phyloP scores from a whole-genome alignment of 2,888 invertebrate genomes.

The Stramonita haemastoma region DNA sequence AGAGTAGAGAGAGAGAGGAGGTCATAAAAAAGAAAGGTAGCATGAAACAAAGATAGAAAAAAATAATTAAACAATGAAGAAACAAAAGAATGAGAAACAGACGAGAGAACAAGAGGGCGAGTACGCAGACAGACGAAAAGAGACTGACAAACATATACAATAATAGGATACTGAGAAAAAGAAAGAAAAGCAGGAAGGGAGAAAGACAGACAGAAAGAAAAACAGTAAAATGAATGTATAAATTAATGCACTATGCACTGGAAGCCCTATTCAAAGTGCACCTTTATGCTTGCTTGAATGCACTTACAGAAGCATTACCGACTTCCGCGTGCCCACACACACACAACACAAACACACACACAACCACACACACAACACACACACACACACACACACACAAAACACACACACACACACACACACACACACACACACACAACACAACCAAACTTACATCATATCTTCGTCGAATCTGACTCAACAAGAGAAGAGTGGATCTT shows the following conservation, averaged over 20 bases:
- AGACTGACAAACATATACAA: no score
- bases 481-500: conserved; percentile 60
- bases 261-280: background rate
- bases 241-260: no score
- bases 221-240: no score
- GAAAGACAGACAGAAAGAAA: no score
- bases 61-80: no score
- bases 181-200: no score
- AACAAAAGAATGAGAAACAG: no score
- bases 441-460: conserved; percentile 60
- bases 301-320: background rate
- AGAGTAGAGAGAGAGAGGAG: background rate
- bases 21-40: background rate
- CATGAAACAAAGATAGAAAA: no score
- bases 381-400: background rate
- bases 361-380: background rate
- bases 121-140: no score
- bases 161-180: no score
- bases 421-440: conserved; percentile 12
- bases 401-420: background rate
- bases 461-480: conserved; percentile 63
- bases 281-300: background rate
- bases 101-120: no score
- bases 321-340: background rate
- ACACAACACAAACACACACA: background rate